Conservation (phyloP, 2,797 vertebrate genomes). For the Microhierax caerulescens region DNA sequence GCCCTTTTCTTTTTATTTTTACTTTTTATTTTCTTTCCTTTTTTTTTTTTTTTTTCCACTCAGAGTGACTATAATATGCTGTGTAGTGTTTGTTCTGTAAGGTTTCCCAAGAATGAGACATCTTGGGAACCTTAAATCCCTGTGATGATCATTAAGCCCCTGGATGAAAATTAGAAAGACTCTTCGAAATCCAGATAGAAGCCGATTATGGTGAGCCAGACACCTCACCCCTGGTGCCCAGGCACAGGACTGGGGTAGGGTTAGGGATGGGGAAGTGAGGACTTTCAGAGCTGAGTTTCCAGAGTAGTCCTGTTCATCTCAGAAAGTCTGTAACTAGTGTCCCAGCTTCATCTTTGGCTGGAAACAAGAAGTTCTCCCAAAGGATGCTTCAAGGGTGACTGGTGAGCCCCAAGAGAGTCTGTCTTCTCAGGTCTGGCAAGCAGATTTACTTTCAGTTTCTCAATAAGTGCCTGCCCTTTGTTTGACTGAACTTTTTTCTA, state of each 20-base stretch:
- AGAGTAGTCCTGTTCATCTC: neutral
- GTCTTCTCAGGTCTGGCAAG: neutral
- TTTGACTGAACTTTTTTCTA: neutral
- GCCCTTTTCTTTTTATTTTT: too few relatives aligned
- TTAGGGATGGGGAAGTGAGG: neutral
- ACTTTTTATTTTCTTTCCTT: neutral
- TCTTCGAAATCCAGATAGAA: neutral
- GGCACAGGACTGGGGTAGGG: neutral
- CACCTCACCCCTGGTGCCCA: neutral
- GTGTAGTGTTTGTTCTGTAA: neutral
- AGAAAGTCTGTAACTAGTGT: neutral
- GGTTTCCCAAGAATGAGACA: neutral
- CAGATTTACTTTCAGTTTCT: slow-evolving; percentile 31
- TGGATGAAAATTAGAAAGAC: neutral
- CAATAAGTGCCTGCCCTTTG: neutral
- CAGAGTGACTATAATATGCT: neutral
- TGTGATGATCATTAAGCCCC: neutral
- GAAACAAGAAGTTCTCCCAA: neutral
- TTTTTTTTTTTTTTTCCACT: neutral
- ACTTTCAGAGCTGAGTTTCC: neutral
- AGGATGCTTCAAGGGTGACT: neutral
- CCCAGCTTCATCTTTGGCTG: neutral
- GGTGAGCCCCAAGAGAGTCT: neutral
- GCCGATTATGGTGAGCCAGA: neutral
- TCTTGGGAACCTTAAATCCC: neutral